These are phyloP conservation scores for Hirtodrosophila alboralis DNA, from an alignment of 2,888 invertebrate genomes.

Conservation along the genomic window DNA sequence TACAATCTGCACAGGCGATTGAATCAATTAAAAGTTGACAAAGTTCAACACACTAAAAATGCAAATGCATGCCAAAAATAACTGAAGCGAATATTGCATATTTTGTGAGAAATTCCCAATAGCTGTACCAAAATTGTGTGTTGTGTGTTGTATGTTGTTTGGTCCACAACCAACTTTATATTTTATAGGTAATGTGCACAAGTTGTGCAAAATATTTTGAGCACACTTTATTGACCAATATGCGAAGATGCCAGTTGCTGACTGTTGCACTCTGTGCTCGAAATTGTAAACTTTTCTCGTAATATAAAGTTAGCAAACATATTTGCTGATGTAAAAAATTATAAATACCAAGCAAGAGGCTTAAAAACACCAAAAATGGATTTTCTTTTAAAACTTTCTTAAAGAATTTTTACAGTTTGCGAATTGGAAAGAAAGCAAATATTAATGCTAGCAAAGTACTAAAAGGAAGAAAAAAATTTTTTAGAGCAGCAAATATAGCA, in stretches of 20 bases:
- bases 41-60: conserved; percentile 30
- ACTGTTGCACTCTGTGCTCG: conserved; percentile 31
- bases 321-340: conserved; percentile 1
- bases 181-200: conserved; percentile 58
- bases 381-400: too few species aligned
- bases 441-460: too few species aligned
- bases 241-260: conserved; percentile 37
- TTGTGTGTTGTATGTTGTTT: conserved; percentile 6
- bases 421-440: too few species aligned
- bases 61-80: not conserved
- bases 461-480: too few species aligned
- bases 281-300: conserved; percentile 37
- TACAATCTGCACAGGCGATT: conserved; percentile 60
- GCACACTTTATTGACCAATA: conserved; percentile 73
- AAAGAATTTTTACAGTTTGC: too few species aligned
- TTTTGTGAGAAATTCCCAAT: conserved; percentile 20
- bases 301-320: conserved; percentile 28
- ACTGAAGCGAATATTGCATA: conserved; percentile 6
- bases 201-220: conserved; percentile 61
- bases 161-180: conserved; percentile 37
- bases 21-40: conserved; percentile 69
- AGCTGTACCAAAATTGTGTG: conserved; percentile 15
- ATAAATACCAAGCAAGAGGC: conserved; percentile 1
- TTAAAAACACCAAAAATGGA: too few species aligned
- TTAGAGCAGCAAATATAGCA: too few species aligned